Evolutionary conservation across 2,888 invertebrate genomes (phyloP).

Genomic region (Oeneis ivallda): DNA sequence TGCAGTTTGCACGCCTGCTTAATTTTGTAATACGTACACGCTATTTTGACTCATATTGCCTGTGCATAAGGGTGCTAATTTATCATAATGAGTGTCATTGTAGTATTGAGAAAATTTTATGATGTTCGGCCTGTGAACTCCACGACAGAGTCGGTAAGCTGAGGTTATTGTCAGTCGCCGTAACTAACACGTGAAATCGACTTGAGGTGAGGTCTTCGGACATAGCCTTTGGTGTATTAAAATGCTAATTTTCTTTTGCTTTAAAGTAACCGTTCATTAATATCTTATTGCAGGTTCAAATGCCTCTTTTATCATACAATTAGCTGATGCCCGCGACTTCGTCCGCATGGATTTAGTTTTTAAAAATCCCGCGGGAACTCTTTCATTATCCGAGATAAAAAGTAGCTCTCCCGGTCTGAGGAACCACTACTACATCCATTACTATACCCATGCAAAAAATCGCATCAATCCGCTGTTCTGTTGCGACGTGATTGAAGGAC

Average conservation of each 20-base stretch:
- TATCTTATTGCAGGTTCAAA: background rate
- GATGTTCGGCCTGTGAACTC: constrained; percentile 67
- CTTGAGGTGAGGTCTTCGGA: constrained; percentile 65
- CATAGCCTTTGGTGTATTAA: constrained; percentile 31
- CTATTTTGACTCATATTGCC: constrained; percentile 47
- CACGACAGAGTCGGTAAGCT: constrained; percentile 67
- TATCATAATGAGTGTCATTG: constrained; percentile 46
- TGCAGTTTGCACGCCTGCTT: constrained; percentile 56
- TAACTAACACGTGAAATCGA: constrained; percentile 77
- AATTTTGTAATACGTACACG: constrained; percentile 40
- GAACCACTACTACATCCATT: too few species aligned
- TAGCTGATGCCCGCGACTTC: too few species aligned
- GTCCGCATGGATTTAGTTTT: too few species aligned
- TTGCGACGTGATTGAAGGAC: too few species aligned
- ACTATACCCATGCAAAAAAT: too few species aligned
- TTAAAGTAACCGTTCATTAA: constrained; percentile 35
- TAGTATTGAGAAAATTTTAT: constrained; percentile 62
- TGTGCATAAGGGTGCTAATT: constrained; percentile 42
- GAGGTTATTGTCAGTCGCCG: constrained; percentile 76
- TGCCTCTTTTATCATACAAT: background rate
- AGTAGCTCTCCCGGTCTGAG: too few species aligned
- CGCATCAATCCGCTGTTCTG: too few species aligned
- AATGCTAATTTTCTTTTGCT: constrained; percentile 9
- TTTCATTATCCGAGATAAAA: too few species aligned
- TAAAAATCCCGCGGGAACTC: too few species aligned